Conservation (phyloP, 2,888 invertebrate species). For the Tuta absoluta region DNA sequence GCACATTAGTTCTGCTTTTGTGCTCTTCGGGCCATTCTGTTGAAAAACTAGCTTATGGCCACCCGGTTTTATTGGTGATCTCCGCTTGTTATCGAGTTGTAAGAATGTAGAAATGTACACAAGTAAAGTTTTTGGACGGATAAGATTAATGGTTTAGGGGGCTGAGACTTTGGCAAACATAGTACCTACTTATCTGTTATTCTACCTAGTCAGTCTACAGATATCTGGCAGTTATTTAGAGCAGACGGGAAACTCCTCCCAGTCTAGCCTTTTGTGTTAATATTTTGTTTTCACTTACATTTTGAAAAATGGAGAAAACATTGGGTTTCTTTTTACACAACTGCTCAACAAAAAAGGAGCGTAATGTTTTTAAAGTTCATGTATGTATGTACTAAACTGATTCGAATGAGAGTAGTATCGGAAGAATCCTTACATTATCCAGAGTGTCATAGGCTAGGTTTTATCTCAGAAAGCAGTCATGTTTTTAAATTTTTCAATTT, state of each 20-base stretch:
- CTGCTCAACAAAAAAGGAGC: no score
- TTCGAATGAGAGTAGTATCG: no score
- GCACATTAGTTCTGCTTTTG: conserved; percentile 76
- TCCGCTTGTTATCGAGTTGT: conserved; percentile 31
- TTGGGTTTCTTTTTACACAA: no score
- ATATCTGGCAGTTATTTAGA: conserved; percentile 3
- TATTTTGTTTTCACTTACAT: background rate
- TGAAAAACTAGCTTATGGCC: conserved; percentile 66
- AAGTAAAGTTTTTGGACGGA: conserved; percentile 16
- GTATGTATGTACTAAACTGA: no score
- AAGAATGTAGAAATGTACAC: conserved; percentile 23
- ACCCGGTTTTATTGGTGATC: conserved; percentile 48
- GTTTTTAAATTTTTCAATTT: no score
- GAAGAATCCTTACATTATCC: no score
- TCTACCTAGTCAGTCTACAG: conserved; percentile 8
- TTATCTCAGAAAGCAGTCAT: no score
- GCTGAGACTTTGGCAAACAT: conserved; percentile 3
- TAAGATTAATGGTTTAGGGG: conserved; percentile 15
- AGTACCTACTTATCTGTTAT: conserved; percentile 1
- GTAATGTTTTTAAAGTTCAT: no score
- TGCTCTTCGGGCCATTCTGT: conserved; percentile 64
- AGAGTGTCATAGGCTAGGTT: no score
- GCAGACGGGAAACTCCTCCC: background rate
- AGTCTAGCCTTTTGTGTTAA: conserved; percentile 1
- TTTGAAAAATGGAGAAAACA: background rate